Conservation (phyloP, 2,113 vertebrate genomes). For the Carlito syrichta region DNA sequence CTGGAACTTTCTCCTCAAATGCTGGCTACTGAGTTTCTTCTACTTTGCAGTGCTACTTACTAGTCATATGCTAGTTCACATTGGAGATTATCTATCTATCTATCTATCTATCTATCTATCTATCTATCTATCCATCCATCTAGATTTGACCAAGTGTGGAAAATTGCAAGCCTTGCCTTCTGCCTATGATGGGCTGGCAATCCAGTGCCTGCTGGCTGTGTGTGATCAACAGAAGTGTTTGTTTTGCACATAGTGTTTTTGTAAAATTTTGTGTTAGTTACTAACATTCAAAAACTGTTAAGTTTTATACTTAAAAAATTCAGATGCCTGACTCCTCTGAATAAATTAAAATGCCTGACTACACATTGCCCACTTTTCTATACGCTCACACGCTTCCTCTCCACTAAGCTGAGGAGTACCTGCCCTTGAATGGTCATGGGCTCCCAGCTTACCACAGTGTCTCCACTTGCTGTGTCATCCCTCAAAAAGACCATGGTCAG, state of each 20-base stretch:
- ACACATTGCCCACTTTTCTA: not conserved
- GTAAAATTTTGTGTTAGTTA: not conserved
- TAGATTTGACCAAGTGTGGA: not conserved
- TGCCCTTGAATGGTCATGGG: accelerated
- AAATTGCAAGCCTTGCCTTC: not conserved
- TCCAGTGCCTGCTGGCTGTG: not conserved
- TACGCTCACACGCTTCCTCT: not conserved
- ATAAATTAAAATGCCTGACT: not conserved
- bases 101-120: not conserved
- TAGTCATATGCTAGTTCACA: not conserved
- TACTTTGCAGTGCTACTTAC: not conserved
- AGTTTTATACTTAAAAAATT: not conserved
- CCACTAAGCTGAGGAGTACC: too few relatives aligned
- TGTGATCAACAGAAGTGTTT: not conserved
- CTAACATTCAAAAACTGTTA: not conserved
- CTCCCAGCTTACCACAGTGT: not conserved
- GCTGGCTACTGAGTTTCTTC: not conserved
- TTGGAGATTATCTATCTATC: not conserved
- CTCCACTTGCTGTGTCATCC: not conserved
- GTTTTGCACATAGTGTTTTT: not conserved
- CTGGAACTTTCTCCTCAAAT: not conserved
- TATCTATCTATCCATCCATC: not conserved
- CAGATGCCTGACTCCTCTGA: not conserved
- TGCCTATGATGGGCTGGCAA: not conserved
- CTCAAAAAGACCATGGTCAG: not conserved